phyloP scores from a whole-genome alignment of 2,797 vertebrate genomes.

The Peromyscus melanophrys region DNA sequence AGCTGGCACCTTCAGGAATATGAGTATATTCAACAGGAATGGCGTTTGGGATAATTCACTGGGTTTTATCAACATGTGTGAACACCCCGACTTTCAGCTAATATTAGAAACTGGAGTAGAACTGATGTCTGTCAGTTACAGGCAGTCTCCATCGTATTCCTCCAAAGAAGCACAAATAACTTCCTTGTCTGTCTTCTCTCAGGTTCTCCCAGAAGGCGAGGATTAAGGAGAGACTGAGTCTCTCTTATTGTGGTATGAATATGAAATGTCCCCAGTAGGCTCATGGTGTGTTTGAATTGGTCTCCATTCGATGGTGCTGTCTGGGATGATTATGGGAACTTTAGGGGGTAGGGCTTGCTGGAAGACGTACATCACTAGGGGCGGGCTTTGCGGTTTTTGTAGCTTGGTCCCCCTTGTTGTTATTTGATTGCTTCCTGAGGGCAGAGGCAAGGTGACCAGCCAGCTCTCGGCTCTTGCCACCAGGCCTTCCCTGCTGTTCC shows the following conservation, averaged over 20 bases:
- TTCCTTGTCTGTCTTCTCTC: background rate
- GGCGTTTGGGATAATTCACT: slow-evolving; percentile 53
- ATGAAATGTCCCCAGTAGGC: background rate
- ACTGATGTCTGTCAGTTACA: background rate
- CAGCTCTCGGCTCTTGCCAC: background rate
- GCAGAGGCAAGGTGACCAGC: background rate
- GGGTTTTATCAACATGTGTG: slow-evolving; percentile 58
- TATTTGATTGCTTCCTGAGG: background rate
- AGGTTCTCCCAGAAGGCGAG: background rate
- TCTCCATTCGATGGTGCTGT: background rate
- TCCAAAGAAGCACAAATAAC: background rate
- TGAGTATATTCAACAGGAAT: slow-evolving; percentile 40
- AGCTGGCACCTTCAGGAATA: slow-evolving; percentile 44
- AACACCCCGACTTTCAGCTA: slow-evolving; percentile 59
- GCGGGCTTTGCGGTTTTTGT: background rate
- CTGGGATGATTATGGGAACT: background rate
- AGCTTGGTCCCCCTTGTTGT: background rate
- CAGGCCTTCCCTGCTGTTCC: background rate
- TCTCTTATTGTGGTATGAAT: background rate
- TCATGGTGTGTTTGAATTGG: background rate
- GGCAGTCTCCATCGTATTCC: background rate
- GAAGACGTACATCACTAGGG: background rate
- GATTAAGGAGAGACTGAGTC: background rate
- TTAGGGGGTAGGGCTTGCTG: background rate
- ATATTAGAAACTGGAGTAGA: slow-evolving; percentile 44